phyloP scores from a whole-genome alignment of 1,140 invertebrate genomes.

The Lethrus apterus region DNA sequence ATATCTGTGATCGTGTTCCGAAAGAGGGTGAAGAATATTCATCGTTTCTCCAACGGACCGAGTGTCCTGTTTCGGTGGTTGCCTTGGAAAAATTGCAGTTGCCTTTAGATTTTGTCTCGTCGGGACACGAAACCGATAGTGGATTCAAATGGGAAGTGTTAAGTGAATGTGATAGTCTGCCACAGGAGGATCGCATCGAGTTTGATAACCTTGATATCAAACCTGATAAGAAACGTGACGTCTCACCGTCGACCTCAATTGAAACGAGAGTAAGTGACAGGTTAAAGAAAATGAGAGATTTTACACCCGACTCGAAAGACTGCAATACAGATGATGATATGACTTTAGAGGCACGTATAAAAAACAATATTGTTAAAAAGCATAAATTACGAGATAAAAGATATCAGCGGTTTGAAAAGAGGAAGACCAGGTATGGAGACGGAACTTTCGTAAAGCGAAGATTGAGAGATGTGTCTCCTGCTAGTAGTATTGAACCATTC shows the following conservation, averaged over 20 bases:
- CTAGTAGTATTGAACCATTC: conserved; percentile 41
- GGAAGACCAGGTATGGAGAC: neutral
- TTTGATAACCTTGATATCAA: conserved; percentile 27
- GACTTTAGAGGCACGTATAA: conserved; percentile 38
- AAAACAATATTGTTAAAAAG: too few species aligned
- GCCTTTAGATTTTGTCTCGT: conserved; percentile 24
- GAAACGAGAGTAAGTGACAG: conserved; percentile 23
- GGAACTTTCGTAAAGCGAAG: conserved; percentile 21
- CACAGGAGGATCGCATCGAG: conserved; percentile 40
- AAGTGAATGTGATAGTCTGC: conserved; percentile 51
- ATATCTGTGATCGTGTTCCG: conserved; percentile 54
- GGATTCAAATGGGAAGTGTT: conserved; percentile 43
- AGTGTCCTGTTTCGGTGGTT: conserved; percentile 45
- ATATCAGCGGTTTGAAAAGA: conserved; percentile 22
- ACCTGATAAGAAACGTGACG: conserved; percentile 38
- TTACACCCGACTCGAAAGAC: conserved; percentile 38
- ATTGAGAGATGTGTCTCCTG: conserved; percentile 45
- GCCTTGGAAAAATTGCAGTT: conserved; percentile 51
- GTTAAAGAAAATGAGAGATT: conserved; percentile 33
- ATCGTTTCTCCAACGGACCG: conserved; percentile 52
- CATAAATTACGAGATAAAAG: conserved; percentile 11
- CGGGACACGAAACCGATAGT: neutral
- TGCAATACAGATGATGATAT: conserved; percentile 30
- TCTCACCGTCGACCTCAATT: conserved; percentile 39
- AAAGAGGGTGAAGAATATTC: conserved; percentile 55